Percentiles rank a stretch among this genome's conserved stretches.
phyloP scores from a whole-genome alignment of 2,888 invertebrate genomes.

The Agelastica alni region DNA sequence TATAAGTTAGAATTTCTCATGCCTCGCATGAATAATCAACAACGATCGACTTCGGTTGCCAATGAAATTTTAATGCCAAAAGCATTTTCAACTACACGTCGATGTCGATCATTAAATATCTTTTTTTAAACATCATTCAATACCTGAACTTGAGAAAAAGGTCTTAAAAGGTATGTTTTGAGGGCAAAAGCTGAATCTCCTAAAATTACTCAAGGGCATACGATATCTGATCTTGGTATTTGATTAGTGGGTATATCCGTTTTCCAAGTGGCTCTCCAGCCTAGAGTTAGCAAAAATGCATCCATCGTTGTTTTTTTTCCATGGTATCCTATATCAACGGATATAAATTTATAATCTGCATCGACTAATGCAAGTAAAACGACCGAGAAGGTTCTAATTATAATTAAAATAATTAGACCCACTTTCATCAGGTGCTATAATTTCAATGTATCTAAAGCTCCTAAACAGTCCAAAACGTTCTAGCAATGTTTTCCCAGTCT shows the following conservation, averaged over 20 bases:
- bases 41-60: no score
- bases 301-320: conserved; percentile 42
- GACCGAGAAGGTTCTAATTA: conserved; percentile 39
- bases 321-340: conserved; percentile 38
- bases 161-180: conserved; percentile 17
- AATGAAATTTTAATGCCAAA: conserved; percentile 20
- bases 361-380: conserved; percentile 41
- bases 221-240: conserved; percentile 6
- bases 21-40: conserved; percentile 15
- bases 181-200: conserved; percentile 16
- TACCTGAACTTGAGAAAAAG: conserved; percentile 17
- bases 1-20: no score
- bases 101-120: conserved; percentile 24
- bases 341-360: conserved; percentile 40
- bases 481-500: conserved; percentile 4
- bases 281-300: conserved; percentile 36
- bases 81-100: conserved; percentile 6
- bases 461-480: conserved; percentile 30
- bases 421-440: conserved; percentile 36
- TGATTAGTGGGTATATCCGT: conserved; percentile 10
- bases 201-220: conserved; percentile 19
- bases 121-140: conserved; percentile 22
- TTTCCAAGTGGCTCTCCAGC: conserved; percentile 1
- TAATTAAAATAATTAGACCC: conserved; percentile 43
- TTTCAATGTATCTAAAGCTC: conserved; percentile 40